phyloP scores from a whole-genome alignment of 2,113 vertebrate species.

The Ictalurus punctatus region DNA sequence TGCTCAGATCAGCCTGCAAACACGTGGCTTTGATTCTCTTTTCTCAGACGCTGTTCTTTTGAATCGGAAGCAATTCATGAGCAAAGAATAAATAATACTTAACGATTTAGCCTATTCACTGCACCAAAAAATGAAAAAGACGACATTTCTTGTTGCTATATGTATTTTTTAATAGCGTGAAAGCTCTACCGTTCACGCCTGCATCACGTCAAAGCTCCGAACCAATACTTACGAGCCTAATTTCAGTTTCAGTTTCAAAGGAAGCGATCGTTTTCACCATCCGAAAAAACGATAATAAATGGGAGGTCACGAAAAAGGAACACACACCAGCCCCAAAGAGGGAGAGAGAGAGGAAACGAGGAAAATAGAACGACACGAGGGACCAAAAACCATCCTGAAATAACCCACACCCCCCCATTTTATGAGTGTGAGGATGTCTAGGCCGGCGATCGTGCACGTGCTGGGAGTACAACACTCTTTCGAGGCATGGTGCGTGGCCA shows the following conservation, averaged over 20 bases:
- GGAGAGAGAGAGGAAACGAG: background rate
- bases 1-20: background rate
- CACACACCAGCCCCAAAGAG: background rate
- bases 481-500: background rate
- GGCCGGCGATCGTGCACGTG: too few species aligned
- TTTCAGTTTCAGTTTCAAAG: slow-evolving; percentile 22
- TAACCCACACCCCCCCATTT: too few species aligned
- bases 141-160: background rate
- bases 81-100: background rate
- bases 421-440: too few species aligned
- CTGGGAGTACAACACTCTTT: background rate
- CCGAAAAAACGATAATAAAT: background rate
- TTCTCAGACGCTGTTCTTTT: background rate
- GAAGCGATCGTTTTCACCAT: slow-evolving; percentile 19
- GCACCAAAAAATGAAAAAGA: background rate
- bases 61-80: background rate
- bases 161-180: too few species aligned
- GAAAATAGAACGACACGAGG: background rate
- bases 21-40: background rate
- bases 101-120: background rate
- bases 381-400: too few species aligned
- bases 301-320: background rate
- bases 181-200: background rate
- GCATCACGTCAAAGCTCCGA: background rate
- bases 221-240: background rate